Conservation (phyloP, 1,140 invertebrate genomes). For the Steinernema feltiae region DNA sequence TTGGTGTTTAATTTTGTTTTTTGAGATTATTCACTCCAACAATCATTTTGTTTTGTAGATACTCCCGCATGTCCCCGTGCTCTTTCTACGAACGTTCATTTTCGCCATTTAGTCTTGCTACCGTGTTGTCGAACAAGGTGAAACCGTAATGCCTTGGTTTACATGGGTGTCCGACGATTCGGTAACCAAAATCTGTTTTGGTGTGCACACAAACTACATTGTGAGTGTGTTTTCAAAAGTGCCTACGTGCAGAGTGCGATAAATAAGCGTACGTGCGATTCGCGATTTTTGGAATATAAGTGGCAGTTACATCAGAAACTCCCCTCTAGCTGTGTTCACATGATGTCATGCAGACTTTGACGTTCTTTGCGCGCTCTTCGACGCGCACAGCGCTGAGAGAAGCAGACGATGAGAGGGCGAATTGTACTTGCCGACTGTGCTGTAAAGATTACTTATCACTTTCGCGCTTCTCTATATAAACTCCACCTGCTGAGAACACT, state of each 20-base stretch:
- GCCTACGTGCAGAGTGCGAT: not conserved
- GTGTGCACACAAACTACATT: too few relatives aligned
- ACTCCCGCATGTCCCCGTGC: too few relatives aligned
- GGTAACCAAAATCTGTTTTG: too few relatives aligned
- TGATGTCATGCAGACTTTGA: not conserved
- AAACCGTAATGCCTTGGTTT: too few relatives aligned
- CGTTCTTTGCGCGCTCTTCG: not conserved
- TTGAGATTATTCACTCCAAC: too few relatives aligned
- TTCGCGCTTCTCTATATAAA: not conserved
- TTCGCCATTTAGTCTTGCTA: too few relatives aligned
- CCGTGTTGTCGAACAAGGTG: too few relatives aligned
- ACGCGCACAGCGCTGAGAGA: not conserved
- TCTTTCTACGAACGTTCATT: too few relatives aligned
- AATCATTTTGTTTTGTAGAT: too few relatives aligned
- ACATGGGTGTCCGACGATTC: too few relatives aligned
- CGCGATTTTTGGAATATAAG: not conserved
- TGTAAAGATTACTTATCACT: not conserved
- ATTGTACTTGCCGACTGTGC: not conserved
- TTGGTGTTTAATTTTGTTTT: too few relatives aligned
- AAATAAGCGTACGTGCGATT: not conserved
- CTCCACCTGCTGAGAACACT: not conserved
- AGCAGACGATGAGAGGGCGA: not conserved
- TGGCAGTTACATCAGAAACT: not conserved
- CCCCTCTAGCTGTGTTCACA: not conserved
- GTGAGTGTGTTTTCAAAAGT: too few relatives aligned